Evolutionary conservation across 2,797 vertebrate species (phyloP).

Genomic region (Oryzias dopingdopingensis): DNA sequence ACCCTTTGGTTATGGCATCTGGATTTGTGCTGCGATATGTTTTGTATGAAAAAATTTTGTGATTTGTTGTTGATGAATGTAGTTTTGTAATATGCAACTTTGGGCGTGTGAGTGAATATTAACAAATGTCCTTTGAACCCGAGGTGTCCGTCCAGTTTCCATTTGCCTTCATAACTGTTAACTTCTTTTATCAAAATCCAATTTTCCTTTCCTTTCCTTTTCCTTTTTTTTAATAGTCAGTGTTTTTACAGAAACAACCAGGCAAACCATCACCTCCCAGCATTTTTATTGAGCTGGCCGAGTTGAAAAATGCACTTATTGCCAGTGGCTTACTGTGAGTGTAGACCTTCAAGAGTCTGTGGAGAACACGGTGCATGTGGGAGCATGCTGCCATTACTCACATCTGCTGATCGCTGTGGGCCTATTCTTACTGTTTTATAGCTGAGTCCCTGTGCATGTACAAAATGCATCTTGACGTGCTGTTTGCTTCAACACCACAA

Average conservation of each 20-base stretch:
- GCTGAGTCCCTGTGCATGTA: constrained; percentile 50
- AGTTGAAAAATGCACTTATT: constrained; percentile 63
- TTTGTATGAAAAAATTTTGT: constrained; percentile 69
- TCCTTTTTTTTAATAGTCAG: constrained; percentile 17
- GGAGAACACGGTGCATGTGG: constrained; percentile 51
- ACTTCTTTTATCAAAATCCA: constrained; percentile 26
- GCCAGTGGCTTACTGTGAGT: constrained; percentile 60
- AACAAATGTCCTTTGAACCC: constrained; percentile 33
- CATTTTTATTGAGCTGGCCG: constrained; percentile 38
- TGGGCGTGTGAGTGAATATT: constrained; percentile 28
- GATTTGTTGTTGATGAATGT: constrained; percentile 52
- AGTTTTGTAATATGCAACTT: constrained; percentile 53
- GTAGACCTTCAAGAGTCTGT: constrained; percentile 33
- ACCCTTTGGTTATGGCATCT: constrained; percentile 73
- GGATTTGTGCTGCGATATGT: constrained; percentile 58
- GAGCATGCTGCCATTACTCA: constrained; percentile 57
- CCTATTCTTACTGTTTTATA: constrained; percentile 60
- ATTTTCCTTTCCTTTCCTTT: constrained; percentile 26
- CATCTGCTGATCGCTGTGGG: constrained; percentile 45
- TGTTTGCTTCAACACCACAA: constrained; percentile 28
- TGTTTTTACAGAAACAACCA: constrained; percentile 3
- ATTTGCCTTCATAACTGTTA: constrained; percentile 24
- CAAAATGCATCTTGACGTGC: constrained; percentile 46
- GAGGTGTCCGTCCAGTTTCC: constrained; percentile 36
- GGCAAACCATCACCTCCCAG: constrained; percentile 40